Evolutionary conservation across 92 coral and sea anemone species (phyloP).

Genomic region (Porites evermanni): DNA sequence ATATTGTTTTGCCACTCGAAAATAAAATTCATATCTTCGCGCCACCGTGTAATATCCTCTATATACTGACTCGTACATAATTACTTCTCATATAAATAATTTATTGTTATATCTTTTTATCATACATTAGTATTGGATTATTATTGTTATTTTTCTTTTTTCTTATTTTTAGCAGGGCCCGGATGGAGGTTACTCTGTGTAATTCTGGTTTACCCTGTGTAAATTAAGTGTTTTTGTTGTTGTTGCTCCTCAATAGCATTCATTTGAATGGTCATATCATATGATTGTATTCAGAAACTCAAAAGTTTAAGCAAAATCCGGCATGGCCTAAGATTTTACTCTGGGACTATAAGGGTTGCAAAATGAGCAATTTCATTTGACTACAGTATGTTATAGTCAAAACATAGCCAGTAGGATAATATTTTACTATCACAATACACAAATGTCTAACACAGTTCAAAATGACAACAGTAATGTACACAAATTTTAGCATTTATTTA

Average conservation of each 20-base stretch:
- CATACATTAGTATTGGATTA: too few species aligned
- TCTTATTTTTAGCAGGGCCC: background rate
- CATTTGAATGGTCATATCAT: conserved; percentile 9
- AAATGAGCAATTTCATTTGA: background rate
- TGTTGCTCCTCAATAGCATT: conserved; percentile 6
- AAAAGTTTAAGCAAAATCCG: conserved; percentile 1
- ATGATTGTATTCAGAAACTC: conserved; percentile 6
- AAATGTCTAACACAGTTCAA: conserved; percentile 1
- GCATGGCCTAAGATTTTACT: conserved; percentile 2
- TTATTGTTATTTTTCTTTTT: too few species aligned
- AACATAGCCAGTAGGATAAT: conserved; percentile 4
- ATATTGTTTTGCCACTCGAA: too few species aligned
- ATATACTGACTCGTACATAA: too few species aligned
- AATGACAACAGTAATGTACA: conserved; percentile 14
- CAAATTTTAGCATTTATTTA: background rate
- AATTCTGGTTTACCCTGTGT: conserved; percentile 16
- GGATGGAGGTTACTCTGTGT: too few species aligned
- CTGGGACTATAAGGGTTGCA: conserved; percentile 15
- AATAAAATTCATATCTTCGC: too few species aligned
- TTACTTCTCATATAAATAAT: too few species aligned
- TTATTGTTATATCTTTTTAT: too few species aligned
- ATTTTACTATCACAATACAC: background rate
- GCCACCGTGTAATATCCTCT: too few species aligned
- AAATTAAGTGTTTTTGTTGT: conserved; percentile 13
- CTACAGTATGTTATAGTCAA: conserved; percentile 10